Base-by-base conservation (phyloP, 2,888 invertebrate species). In the Acronicta aceris region DNA sequence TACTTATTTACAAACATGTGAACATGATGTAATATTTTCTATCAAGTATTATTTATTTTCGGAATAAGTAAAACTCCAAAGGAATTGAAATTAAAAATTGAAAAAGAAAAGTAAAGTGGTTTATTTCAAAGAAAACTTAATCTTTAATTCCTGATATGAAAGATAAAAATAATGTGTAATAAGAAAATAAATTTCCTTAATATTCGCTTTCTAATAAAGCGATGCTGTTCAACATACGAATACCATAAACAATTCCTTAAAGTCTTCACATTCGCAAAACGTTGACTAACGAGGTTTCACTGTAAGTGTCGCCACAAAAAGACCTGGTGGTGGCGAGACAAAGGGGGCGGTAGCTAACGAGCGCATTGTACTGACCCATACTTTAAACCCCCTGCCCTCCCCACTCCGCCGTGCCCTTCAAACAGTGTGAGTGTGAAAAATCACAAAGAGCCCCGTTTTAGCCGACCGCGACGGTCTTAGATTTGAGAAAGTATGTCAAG, bases 261-360 rank as follows among this genome's bases (percentile, higher is more conserved):
- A 27, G 13, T 25, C 30, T 2, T 36, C 49, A 48, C 30, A 15
- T 33, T 36, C 43, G 15, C 40, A 45, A 55, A 59, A 40, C 21
- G 55, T 59, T 58, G 65, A 55, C 54, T 59, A 60, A 51, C 56
- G 48, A 67, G 46, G 46, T 68, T 68, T 64, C 48, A 45, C 43
- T 45, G 52, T 60, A 43, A 65, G 67, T 71, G 57, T 59, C 61
- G 38, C 30, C 51, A 63, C 66, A 72, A 67, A 74, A 72, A 78
- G 64, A 55, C 49, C 51, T 61, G 52, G 42, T 51, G 50, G 40
- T 46, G 10, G 6, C 59, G 61, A 77, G 73, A 82, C 78, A 79
- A 81, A 74, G 62, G 49, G 54, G 30, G 47, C 58, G 64, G 61
- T 66, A 53, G 64, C 78, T 82, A 82, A 82, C 81, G 81, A 81